These are phyloP conservation scores for Gambusia affinis DNA, from an alignment of 2,113 vertebrate genomes.

Conservation along the genomic window DNA sequence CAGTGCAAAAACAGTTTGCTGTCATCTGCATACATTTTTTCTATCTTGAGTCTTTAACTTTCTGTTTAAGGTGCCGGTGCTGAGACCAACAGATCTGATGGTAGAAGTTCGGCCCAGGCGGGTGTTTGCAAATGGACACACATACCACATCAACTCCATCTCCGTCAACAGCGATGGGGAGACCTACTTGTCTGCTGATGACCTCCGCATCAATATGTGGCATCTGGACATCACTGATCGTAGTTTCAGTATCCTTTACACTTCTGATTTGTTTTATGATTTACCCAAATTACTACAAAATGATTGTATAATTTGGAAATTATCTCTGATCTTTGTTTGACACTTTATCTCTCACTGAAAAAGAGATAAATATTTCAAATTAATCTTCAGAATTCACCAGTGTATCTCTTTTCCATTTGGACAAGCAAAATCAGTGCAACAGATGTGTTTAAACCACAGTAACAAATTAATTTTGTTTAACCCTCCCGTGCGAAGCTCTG, in stretches of 20 bases:
- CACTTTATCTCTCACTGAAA: conserved; percentile 1
- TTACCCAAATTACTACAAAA: not conserved
- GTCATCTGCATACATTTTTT: not conserved
- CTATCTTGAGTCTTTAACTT: not conserved
- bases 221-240: conserved; percentile 95
- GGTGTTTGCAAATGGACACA: conserved; percentile 92
- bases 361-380: conserved; percentile 6
- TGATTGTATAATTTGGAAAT: not conserved
- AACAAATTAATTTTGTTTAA: too few relatives aligned
- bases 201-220: conserved; percentile 95
- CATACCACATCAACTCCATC: conserved; percentile 95
- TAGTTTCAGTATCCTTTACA: conserved; percentile 93
- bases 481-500: too few relatives aligned
- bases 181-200: conserved; percentile 93
- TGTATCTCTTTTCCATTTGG: not conserved
- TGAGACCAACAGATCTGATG: conserved; percentile 93
- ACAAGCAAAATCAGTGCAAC: too few relatives aligned
- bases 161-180: conserved; percentile 94
- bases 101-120: conserved; percentile 92
- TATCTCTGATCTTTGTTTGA: conserved; percentile 7
- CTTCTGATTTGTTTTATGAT: not conserved
- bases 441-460: too few relatives aligned
- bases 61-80: conserved; percentile 84
- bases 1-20: not conserved
- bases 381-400: conserved; percentile 7